Evolutionary conservation across 2,797 vertebrate species (phyloP), one percentile per base, ranked within the genome.

Genomic region (Enteromius argenteus): DNA sequence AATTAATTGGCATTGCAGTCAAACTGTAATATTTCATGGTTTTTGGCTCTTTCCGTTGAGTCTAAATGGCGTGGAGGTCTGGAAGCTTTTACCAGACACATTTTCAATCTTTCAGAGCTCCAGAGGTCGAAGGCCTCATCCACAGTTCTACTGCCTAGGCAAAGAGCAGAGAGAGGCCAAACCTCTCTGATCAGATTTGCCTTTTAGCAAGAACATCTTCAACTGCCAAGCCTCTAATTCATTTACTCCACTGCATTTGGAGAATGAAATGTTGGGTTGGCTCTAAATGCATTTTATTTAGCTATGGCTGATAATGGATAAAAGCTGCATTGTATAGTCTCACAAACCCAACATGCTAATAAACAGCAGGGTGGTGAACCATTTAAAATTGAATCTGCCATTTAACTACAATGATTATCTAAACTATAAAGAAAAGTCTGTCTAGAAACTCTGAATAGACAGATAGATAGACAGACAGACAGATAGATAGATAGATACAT

Each of bases 1-100:
- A 81, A 73, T 82, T 78, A 53, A 87, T 92, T 89, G 90, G 92
- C 91, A 94, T 91, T 89, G 84, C 88, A 84, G 84, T 81, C n/a
- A 75, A 91, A 89, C 89, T 90, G 88, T 85, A 86, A 90, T 93
- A 91, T 91, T 94, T 92, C 90, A 91, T 91, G 91, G 89, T 53
- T 87, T 80, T 90, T 87, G 87, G 90, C 93, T 87, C 81, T 85
- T 81, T 89, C 86, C 79, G 84, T 89, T 88, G 30, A 84, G 84
- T 72, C 56, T 91, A 86, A 93, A 90, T 87, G 89, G 89, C 86
- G 86, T 64, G 90, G 92, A 91, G 88, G 90, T 91, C 92, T 94
- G 94, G 93, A 90, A 91, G 90, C 89, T 92, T 93, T 94, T 94
- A 93, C 88, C 89, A 84, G 89, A 91, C 89, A 93, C 77, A 49